Base-by-base conservation (phyloP, 2,113 vertebrate species). In the Urocitellus parryii region DNA sequence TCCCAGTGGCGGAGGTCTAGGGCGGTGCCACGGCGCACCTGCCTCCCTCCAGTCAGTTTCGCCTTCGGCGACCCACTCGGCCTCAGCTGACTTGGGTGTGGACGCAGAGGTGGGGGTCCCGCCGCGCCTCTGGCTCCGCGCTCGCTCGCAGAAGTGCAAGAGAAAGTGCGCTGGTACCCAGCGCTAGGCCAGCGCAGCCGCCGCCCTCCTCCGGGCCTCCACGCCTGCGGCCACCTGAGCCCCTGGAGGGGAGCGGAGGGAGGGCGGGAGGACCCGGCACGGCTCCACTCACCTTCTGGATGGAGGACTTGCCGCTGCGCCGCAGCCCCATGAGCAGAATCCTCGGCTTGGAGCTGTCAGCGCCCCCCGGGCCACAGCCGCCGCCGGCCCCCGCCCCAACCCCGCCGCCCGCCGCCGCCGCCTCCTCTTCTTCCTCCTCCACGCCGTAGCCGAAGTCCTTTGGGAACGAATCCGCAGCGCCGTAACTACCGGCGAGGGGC, bases 231-330 rank as follows among this genome's bases (percentile, higher is more conserved):
- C 85, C 95, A 88, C 97, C 91, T 13, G 79, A 70, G 94, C 76
- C 92, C 96, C 89, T 61, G 48, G 20, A 65, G 39, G 80, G 85
- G 90, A 85, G 79, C 51, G 63, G 32, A 70, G 0, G 85, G 65
- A 74, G 61, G 27, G 67, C 68, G 42, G 67, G 74, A 25, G 85
- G 90, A 45, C 88, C 39, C 39, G 61, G 89, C 68, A 39, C 91
- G 42, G 58, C 45, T 45, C 74, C 81, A 7, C 98, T 98, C 98
- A 99, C 99, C 99, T 99, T 99, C 99, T 99, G 99, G 98, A 99
- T 99, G 58, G 99, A 99, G 4, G 99, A 99, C 81, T 99, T 99
- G 18, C 99, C 99, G 96, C 99, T 99, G 98, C 99, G 99, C 84
- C 99, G 98, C 96, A 99, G 97, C 18, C 99, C 99, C 99, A 99